A percentile compares a stretch with the other conserved stretches of the same genome.
These are phyloP conservation scores for Cotesia chilonis DNA, from an alignment of 1,140 invertebrate genomes.

Conservation along the genomic window DNA sequence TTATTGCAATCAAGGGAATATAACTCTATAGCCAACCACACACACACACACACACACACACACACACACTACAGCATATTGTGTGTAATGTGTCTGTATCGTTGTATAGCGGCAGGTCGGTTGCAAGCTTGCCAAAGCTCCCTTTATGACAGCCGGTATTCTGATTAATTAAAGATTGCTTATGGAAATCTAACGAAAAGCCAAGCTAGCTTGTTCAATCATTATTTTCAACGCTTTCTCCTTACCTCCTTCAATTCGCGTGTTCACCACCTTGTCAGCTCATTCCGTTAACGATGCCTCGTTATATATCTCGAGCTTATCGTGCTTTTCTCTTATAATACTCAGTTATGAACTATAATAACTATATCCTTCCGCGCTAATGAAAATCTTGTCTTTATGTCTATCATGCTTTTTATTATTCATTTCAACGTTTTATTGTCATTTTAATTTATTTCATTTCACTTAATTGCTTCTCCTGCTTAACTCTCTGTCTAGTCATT, in stretches of 20 bases:
- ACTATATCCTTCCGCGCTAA: neutral
- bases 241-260: constrained; percentile 6
- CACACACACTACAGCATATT: neutral
- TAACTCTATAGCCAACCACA: constrained; percentile 35
- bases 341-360: no score
- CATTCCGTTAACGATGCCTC: constrained; percentile 17
- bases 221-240: constrained; percentile 21
- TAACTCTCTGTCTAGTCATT: no score
- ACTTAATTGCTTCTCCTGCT: no score
- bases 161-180: constrained; percentile 55
- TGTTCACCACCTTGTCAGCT: constrained; percentile 21
- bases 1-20: constrained; percentile 55
- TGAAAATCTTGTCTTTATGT: constrained; percentile 13
- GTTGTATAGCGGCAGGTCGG: no score
- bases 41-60: constrained; percentile 21
- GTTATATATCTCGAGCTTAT: neutral
- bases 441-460: no score
- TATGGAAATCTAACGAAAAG: constrained; percentile 43
- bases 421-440: neutral
- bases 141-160: constrained; percentile 38
- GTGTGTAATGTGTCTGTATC: no score
- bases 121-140: constrained; percentile 25
- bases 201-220: constrained; percentile 18
- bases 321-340: constrained; percentile 6
- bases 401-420: neutral